Evolutionary conservation across 1,140 invertebrate genomes (phyloP).

Genomic region (Atta texana): DNA sequence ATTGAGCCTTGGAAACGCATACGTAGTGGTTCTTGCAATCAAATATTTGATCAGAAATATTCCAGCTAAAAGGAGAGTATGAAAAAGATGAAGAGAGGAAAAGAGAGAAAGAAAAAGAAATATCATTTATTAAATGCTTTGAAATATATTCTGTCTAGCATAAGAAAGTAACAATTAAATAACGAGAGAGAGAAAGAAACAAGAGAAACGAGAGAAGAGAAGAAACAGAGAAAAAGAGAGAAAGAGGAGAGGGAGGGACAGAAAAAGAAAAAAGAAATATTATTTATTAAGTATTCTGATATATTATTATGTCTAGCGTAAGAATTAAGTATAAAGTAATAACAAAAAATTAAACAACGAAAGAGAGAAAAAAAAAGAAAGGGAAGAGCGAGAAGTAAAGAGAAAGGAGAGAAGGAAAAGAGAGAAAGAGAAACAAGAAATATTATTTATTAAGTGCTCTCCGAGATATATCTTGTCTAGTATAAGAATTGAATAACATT

Average conservation of each 20-base stretch:
- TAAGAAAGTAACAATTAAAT: background rate
- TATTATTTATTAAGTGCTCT: background rate
- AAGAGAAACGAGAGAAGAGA: too few relatives aligned
- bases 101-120: background rate
- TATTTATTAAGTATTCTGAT: background rate
- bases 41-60: slow-evolving; percentile 29
- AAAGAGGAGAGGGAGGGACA: background rate
- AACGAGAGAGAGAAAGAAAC: background rate
- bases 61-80: background rate
- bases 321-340: background rate
- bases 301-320: background rate
- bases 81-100: background rate
- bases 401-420: background rate
- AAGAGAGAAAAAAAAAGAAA: background rate
- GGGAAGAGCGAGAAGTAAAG: too few relatives aligned
- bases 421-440: background rate
- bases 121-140: background rate
- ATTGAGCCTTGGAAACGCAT: background rate
- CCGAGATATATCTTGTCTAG: background rate
- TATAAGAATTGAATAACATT: background rate
- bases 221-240: background rate
- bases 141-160: background rate
- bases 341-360: background rate
- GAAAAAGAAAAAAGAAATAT: background rate
- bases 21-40: background rate